Evolutionary conservation across 2,113 vertebrate genomes (phyloP).

Genomic region (Tapirus terrestris): DNA sequence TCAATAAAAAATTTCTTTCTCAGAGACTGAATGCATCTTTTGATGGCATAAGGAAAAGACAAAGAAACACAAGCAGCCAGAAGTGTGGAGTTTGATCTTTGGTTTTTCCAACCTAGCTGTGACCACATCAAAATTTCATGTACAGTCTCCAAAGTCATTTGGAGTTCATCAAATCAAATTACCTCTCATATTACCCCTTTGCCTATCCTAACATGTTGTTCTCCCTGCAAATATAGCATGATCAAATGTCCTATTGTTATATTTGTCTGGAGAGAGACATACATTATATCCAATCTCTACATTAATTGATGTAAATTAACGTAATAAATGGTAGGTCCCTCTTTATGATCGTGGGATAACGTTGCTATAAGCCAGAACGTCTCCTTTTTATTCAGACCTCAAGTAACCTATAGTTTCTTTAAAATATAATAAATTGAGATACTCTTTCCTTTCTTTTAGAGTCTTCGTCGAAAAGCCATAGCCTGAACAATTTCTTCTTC

Average conservation of each 20-base stretch:
- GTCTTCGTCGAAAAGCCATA: constrained; percentile 49
- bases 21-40: constrained; percentile 9
- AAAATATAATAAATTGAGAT: constrained; percentile 60
- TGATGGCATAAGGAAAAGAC: constrained; percentile 43
- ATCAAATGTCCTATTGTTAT: constrained; percentile 77
- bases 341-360: constrained; percentile 29
- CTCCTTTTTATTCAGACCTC: constrained; percentile 41
- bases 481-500: constrained; percentile 17
- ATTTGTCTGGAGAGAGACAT: constrained; percentile 73
- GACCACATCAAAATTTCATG: constrained; percentile 75
- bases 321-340: constrained; percentile 61
- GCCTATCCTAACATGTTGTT: constrained; percentile 63
- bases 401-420: constrained; percentile 26
- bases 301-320: constrained; percentile 73
- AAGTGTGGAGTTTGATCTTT: constrained; percentile 61
- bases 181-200: constrained; percentile 74
- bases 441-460: constrained; percentile 50
- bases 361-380: constrained; percentile 36
- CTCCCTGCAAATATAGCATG: constrained; percentile 54
- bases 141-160: constrained; percentile 74
- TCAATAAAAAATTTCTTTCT: constrained; percentile 42
- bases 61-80: constrained; percentile 39
- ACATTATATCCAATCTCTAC: constrained; percentile 55
- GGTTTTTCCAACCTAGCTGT: constrained; percentile 19
- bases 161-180: constrained; percentile 83